phyloP scores from a whole-genome alignment of 2,888 invertebrate genomes.

The Lutraria lutraria region DNA sequence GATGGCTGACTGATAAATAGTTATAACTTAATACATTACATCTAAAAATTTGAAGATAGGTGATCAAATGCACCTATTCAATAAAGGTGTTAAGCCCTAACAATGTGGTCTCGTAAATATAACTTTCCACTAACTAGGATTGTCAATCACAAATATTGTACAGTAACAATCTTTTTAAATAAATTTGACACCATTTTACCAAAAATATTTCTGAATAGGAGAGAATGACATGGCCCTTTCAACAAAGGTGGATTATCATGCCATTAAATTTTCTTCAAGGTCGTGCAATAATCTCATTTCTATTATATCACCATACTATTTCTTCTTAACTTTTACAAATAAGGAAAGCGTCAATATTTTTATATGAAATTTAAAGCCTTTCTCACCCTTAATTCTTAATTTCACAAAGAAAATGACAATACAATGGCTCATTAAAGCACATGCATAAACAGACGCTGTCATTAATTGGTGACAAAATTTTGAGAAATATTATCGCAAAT shows the following conservation, averaged over 20 bases:
- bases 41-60: background rate
- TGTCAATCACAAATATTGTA: background rate
- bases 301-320: conserved; percentile 25
- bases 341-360: background rate
- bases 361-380: background rate
- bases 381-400: background rate
- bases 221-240: conserved; percentile 31
- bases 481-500: conserved; percentile 19
- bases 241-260: conserved; percentile 19
- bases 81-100: conserved; percentile 1
- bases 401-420: conserved; percentile 3
- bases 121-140: background rate
- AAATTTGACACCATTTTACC: conserved; percentile 40
- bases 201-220: conserved; percentile 25
- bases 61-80: background rate
- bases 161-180: conserved; percentile 11
- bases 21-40: conserved; percentile 14
- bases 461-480: background rate
- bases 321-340: conserved; percentile 15
- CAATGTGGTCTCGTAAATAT: background rate
- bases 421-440: background rate
- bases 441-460: background rate
- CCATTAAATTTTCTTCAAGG: conserved; percentile 8
- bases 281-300: conserved; percentile 23
- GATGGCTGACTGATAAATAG: background rate